Evolutionary conservation across 2,113 vertebrate genomes (phyloP).

Genomic region (Catharus fuscescens): DNA sequence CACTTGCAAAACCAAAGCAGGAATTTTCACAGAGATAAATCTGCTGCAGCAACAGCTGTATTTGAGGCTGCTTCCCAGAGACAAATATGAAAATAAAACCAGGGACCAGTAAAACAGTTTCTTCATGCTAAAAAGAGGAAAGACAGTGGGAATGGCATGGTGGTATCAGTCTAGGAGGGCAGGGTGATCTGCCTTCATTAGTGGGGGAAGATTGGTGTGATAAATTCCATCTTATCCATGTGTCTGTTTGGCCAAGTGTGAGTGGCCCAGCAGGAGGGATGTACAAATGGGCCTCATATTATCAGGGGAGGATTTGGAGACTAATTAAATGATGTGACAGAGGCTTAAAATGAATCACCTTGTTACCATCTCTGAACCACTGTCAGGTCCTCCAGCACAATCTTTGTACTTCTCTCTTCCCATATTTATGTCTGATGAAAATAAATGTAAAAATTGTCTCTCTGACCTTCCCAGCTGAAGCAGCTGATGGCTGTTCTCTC

Average conservation of each 20-base stretch:
- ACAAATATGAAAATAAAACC: background rate
- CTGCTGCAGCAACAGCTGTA: background rate
- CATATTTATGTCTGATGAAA: background rate
- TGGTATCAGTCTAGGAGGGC: background rate
- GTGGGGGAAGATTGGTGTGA: background rate
- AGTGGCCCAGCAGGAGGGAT: background rate
- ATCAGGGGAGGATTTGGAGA: background rate
- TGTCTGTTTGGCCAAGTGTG: background rate
- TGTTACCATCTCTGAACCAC: background rate
- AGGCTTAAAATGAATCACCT: background rate
- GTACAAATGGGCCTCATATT: background rate
- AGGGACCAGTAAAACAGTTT: background rate
- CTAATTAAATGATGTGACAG: background rate
- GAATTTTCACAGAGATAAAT: constrained; percentile 3
- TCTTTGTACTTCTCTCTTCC: background rate
- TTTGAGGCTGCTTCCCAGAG: background rate
- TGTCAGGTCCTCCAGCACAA: background rate
- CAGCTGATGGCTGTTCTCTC: background rate
- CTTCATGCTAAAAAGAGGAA: background rate
- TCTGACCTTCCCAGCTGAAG: background rate
- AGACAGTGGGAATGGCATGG: background rate
- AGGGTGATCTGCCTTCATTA: background rate
- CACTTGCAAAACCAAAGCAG: constrained; percentile 42
- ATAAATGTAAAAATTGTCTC: background rate
- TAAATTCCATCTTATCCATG: background rate